Percentiles rank a stretch among this genome's conserved stretches.
These are phyloP conservation scores for Drosophila meridionalis DNA, from an alignment of 2,888 invertebrate species.

Conservation along the genomic window DNA sequence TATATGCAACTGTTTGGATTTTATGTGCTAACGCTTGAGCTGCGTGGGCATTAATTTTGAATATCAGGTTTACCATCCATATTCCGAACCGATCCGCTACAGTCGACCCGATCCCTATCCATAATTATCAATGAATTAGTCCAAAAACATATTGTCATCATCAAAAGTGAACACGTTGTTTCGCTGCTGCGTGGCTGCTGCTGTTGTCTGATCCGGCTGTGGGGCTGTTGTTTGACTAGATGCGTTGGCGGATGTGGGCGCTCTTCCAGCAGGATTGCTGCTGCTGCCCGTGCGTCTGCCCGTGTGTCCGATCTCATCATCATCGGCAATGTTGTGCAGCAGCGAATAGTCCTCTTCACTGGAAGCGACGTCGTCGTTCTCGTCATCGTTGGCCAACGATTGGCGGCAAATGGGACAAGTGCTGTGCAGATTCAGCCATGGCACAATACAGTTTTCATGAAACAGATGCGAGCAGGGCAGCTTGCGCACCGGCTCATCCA, in stretches of 20 bases:
- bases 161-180: slow-evolving; percentile 83
- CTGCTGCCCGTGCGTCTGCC: slow-evolving; percentile 24
- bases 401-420: slow-evolving; percentile 98
- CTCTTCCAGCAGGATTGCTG: slow-evolving; percentile 8
- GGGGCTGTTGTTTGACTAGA: slow-evolving; percentile 51
- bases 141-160: slow-evolving; percentile 84
- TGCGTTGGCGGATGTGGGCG: slow-evolving; percentile 29
- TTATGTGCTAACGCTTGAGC: slow-evolving; percentile 36
- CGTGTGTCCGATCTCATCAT: slow-evolving; percentile 15
- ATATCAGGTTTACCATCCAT: slow-evolving; percentile 54
- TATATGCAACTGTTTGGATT: slow-evolving; percentile 53
- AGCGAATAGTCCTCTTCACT: slow-evolving; percentile 56
- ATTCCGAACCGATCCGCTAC: slow-evolving; percentile 3
- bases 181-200: slow-evolving; percentile 30
- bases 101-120: slow-evolving; percentile 5
- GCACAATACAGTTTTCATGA: slow-evolving; percentile 96
- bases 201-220: slow-evolving; percentile 30
- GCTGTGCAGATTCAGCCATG: slow-evolving; percentile 98
- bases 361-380: slow-evolving; percentile 78
- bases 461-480: slow-evolving; percentile 90
- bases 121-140: slow-evolving; percentile 62
- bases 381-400: slow-evolving; percentile 81
- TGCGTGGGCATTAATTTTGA: slow-evolving; percentile 63
- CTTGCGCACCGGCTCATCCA: slow-evolving; percentile 85
- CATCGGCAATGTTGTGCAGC: slow-evolving; percentile 67